These are phyloP conservation scores for Vespertilio murinus DNA, from an alignment of 2,797 vertebrate species.

Conservation along the genomic window DNA sequence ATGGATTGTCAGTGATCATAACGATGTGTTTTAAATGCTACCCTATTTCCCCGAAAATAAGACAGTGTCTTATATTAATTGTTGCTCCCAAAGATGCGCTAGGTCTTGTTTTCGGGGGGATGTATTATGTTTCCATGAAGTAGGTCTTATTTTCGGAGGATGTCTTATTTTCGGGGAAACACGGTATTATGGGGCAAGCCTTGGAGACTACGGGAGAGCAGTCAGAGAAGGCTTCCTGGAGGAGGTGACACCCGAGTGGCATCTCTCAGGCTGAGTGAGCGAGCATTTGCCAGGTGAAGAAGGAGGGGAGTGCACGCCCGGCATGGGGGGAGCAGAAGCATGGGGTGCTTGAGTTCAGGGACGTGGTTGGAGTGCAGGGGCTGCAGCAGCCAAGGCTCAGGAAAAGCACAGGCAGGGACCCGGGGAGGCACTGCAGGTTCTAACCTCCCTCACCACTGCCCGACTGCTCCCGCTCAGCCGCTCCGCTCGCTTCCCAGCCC, in stretches of 20 bases:
- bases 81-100: too few relatives aligned
- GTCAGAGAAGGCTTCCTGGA: constrained; percentile 5
- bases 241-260: not conserved
- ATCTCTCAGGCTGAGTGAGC: not conserved
- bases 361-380: not conserved
- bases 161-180: too few relatives aligned
- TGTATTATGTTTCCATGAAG: too few relatives aligned
- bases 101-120: too few relatives aligned
- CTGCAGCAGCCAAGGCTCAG: too few relatives aligned
- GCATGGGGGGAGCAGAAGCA: not conserved
- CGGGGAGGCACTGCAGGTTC: not conserved
- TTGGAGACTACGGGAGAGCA: not conserved
- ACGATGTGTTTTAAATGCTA: not conserved
- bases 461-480: not conserved
- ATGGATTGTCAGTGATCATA: not conserved
- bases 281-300: not conserved
- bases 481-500: rapidly evolving
- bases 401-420: not conserved
- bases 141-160: too few relatives aligned
- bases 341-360: rapidly evolving
- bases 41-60: too few relatives aligned
- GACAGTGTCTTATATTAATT: too few relatives aligned
- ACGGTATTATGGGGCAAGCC: not conserved
- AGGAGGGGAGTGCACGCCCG: not conserved
- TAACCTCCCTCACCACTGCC: rapidly evolving